Evolutionary conservation across 2,113 vertebrate genomes (phyloP), one percentile per base, ranked within the genome.

Genomic region (Gorilla gorilla): DNA sequence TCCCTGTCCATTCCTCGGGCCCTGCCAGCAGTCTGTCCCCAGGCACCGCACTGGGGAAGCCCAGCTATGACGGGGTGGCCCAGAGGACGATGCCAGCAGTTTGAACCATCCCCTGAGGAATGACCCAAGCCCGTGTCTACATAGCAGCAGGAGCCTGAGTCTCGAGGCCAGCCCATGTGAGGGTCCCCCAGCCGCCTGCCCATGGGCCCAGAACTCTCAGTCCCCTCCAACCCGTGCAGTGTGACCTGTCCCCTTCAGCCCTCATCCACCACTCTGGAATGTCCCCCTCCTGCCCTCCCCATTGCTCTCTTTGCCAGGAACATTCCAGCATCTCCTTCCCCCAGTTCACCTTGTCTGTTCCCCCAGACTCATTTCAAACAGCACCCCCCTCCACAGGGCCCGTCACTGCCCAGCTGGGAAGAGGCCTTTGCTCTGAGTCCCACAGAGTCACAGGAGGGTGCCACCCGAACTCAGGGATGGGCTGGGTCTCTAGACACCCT

Each of bases 251-350:
- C 25, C 30, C 3, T 5, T 9, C 50, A 0, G n/a, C 40, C 11
- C 20, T 3, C 40, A 5, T n/a, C 32, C 52, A 8, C 27, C 43
- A 38, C 52, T 89, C 68, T 18, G 14, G 20, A 35, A 68, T 3
- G 17, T 13, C 35, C 35, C 50, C 12, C 16, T 10, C 3, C 32
- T 13, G 13, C 4, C 6, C 12, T 6, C 0, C 0, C 17, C 17
- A 1, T 5, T 2, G 4, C 30, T 10, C 8, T 3, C 11, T 73
- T 22, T 5, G 5, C 45, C 25, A n/a, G 40, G 11, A 35, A 1
- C 0, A 0, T 7, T 13, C 23, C 76, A 1, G 1, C 18, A 23
- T 9, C 7, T 13, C 73, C 8, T 17, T 2, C 23, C 0, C 18
- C 20, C 1, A 18, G 30, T 13, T 32, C 25, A 13, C n/a, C 25